Percentiles rank a stretch among this genome's conserved stretches.
Conservation (phyloP, 2,113 vertebrate species). For the Aldabrachelys gigantea region DNA sequence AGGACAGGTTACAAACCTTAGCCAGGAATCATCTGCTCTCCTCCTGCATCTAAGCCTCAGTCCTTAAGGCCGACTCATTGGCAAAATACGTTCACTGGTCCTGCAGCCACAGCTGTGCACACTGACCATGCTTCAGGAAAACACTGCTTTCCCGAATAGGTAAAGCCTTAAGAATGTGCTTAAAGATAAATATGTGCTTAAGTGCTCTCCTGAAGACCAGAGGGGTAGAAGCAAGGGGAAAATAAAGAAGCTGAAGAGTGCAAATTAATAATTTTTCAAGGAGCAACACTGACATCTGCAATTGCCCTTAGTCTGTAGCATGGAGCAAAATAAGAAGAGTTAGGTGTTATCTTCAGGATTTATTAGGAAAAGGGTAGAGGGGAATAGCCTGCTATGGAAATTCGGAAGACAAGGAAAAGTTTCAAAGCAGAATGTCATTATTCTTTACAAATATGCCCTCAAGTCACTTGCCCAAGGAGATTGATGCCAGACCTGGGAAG, state of each 20-base stretch:
- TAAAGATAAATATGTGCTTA: not conserved
- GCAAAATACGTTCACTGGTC: too few relatives aligned
- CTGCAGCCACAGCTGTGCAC: not conserved
- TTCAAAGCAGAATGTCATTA: not conserved
- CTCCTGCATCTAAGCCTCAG: too few relatives aligned
- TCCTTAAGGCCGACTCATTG: too few relatives aligned
- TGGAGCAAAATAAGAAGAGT: not conserved
- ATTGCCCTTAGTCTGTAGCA: too few relatives aligned
- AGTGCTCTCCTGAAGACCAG: not conserved
- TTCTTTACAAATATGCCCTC: not conserved
- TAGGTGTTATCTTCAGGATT: not conserved
- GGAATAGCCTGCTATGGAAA: not conserved
- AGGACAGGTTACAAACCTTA: too few relatives aligned
- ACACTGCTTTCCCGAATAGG: not conserved
- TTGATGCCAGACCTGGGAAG: not conserved
- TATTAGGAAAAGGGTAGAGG: not conserved
- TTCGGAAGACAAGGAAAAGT: not conserved
- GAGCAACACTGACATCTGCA: too few relatives aligned
- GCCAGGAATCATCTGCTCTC: too few relatives aligned
- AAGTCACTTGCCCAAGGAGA: not conserved
- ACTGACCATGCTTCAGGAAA: too few relatives aligned
- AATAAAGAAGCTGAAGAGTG: not conserved
- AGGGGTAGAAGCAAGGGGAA: too few relatives aligned
- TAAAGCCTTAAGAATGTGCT: not conserved
- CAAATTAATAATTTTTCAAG: not conserved